phyloP scores from a whole-genome alignment of 2,888 invertebrate genomes.

The Coenonympha glycerion region DNA sequence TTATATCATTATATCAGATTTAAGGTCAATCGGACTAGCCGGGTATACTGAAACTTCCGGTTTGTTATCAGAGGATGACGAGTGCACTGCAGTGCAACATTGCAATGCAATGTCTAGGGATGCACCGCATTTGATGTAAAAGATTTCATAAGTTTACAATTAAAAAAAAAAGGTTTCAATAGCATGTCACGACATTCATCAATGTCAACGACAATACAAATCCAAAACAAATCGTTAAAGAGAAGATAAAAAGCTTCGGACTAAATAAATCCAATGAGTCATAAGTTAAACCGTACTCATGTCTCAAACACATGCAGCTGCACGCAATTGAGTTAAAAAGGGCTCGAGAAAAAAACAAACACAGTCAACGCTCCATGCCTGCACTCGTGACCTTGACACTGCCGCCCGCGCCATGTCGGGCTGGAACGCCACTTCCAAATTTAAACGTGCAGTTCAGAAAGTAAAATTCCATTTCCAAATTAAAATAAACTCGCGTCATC shows the following conservation, averaged over 20 bases:
- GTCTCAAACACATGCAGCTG: constrained; percentile 36
- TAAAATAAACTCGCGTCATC: not conserved
- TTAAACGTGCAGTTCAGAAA: constrained; percentile 4
- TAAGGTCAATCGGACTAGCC: too few relatives aligned
- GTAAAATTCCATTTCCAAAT: not conserved
- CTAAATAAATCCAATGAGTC: constrained; percentile 24
- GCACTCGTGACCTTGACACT: constrained; percentile 57
- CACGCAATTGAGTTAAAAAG: constrained; percentile 34
- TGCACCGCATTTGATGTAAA: too few relatives aligned
- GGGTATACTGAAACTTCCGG: too few relatives aligned
- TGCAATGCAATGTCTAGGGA: too few relatives aligned
- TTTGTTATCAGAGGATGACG: too few relatives aligned
- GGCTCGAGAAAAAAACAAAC: constrained; percentile 33
- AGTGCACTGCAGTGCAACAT: too few relatives aligned
- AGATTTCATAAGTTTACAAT: too few relatives aligned
- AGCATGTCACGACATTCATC: constrained; percentile 8
- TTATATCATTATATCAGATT: too few relatives aligned
- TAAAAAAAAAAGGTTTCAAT: too few relatives aligned
- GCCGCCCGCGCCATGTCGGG: constrained; percentile 29
- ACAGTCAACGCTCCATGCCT: constrained; percentile 33
- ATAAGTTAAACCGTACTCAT: constrained; percentile 13
- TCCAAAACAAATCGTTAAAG: constrained; percentile 8
- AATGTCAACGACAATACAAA: constrained; percentile 16
- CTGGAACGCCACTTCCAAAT: constrained; percentile 7
- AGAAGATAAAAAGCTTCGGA: constrained; percentile 14